phyloP scores from a whole-genome alignment of 2,797 vertebrate species.

The Salmo trutta region DNA sequence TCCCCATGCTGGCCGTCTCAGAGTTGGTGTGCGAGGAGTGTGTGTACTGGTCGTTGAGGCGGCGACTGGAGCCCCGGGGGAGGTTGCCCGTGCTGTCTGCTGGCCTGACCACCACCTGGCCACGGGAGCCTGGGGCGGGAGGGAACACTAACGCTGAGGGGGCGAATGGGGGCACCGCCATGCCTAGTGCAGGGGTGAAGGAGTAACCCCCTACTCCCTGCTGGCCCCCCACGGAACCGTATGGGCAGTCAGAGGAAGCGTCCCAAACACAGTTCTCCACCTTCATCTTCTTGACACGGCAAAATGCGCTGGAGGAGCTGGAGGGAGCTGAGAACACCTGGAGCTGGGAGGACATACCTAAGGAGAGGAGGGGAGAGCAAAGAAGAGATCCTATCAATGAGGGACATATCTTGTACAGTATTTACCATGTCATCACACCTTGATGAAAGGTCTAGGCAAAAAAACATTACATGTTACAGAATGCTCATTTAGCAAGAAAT shows the following conservation, averaged over 20 bases:
- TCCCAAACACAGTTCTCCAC: conserved; percentile 95
- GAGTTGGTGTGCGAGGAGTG: conserved; percentile 68
- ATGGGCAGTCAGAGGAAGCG: conserved; percentile 90
- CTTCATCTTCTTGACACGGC: conserved; percentile 98
- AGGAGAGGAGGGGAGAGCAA: background rate
- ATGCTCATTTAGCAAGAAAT: no score
- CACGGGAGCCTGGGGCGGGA: conserved; percentile 84
- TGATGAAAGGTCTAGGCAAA: background rate
- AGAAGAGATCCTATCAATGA: background rate
- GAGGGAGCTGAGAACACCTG: conserved; percentile 96
- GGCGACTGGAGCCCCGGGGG: conserved; percentile 89
- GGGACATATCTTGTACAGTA: background rate
- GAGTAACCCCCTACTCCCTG: conserved; percentile 76
- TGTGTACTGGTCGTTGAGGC: conserved; percentile 70
- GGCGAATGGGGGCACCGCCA: conserved; percentile 86
- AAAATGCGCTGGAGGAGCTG: conserved; percentile 98
- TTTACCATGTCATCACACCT: background rate
- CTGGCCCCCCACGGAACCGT: conserved; percentile 89
- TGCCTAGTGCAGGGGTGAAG: conserved; percentile 77
- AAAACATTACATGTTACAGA: background rate
- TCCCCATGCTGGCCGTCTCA: conserved; percentile 76
- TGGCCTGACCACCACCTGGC: conserved; percentile 91
- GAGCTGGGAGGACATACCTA: conserved; percentile 98
- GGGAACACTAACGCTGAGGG: conserved; percentile 86
- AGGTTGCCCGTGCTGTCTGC: conserved; percentile 92